Evolutionary conservation across 2,797 vertebrate species (phyloP).

Genomic region (Botia kubotai): DNA sequence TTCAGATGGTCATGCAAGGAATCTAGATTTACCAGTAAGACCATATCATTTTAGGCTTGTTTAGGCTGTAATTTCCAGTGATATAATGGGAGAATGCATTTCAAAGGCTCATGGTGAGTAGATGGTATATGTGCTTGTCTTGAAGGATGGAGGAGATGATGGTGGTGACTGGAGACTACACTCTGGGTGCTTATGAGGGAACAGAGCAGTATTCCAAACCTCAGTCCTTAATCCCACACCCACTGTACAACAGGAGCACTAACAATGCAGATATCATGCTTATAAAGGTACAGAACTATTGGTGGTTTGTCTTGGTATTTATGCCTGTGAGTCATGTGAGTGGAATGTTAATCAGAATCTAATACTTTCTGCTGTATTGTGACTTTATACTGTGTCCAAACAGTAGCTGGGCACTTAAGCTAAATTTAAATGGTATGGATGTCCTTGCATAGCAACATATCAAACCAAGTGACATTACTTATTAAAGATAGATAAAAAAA

Average conservation of each 20-base stretch:
- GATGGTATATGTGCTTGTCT: slow-evolving; percentile 26
- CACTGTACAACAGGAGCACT: slow-evolving; percentile 75
- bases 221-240: slow-evolving; percentile 73
- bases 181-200: slow-evolving; percentile 75
- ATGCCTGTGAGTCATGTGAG: not conserved
- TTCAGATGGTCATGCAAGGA: not conserved
- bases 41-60: no score
- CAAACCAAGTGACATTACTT: no score
- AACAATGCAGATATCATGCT: slow-evolving; percentile 85
- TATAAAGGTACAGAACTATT: slow-evolving; percentile 75
- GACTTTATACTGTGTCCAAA: not conserved
- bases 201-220: slow-evolving; percentile 81
- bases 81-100: not conserved
- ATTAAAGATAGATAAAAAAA: no score
- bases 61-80: no score
- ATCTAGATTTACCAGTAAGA: no score
- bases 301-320: not conserved
- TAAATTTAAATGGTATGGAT: no score
- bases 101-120: not conserved
- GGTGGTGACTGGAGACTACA: slow-evolving; percentile 80
- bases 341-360: not conserved
- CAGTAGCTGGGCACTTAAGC: no score
- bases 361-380: not conserved
- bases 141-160: slow-evolving; percentile 76
- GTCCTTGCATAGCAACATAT: no score